phyloP scores from a whole-genome alignment of 2,888 invertebrate species.

The Brachyptera putata region DNA sequence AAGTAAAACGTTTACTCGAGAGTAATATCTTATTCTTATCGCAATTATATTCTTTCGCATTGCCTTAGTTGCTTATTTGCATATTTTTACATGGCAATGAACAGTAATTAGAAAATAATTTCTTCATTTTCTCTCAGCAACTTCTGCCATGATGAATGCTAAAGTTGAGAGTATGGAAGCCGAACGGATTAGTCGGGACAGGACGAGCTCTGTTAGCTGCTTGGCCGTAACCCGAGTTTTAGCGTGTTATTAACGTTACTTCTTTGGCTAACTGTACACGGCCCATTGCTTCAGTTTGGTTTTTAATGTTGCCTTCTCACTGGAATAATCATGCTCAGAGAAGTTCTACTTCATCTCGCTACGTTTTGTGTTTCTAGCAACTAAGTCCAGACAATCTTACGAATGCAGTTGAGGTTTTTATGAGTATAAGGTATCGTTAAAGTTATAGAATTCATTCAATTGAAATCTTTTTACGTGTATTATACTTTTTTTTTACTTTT shows the following conservation, averaged over 20 bases:
- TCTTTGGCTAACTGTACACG: background rate
- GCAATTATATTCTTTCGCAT: slow-evolving; percentile 25
- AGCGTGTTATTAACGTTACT: background rate
- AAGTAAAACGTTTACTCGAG: slow-evolving; percentile 14
- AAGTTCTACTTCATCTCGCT: too few species aligned
- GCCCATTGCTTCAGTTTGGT: background rate
- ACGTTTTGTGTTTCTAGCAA: too few species aligned
- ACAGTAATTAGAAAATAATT: slow-evolving; percentile 34
- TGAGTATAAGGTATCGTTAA: too few species aligned
- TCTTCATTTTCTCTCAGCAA: slow-evolving; percentile 19
- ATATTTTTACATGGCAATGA: slow-evolving; percentile 33
- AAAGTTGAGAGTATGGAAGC: slow-evolving; percentile 12
- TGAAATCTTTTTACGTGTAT: too few species aligned
- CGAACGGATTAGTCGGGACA: slow-evolving; percentile 11
- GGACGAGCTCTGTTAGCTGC: too few species aligned
- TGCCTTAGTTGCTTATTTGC: slow-evolving; percentile 31
- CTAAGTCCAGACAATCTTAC: too few species aligned
- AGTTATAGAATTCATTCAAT: too few species aligned
- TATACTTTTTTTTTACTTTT: too few species aligned
- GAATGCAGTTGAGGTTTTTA: too few species aligned
- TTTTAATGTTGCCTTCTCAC: background rate
- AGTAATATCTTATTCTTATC: slow-evolving; percentile 27
- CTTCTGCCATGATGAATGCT: slow-evolving; percentile 8
- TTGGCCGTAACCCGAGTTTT: too few species aligned
- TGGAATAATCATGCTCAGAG: too few species aligned